These are phyloP conservation scores for Vannuccia rotundouncinata DNA, from an alignment of 2,888 invertebrate genomes.

Conservation along the genomic window DNA sequence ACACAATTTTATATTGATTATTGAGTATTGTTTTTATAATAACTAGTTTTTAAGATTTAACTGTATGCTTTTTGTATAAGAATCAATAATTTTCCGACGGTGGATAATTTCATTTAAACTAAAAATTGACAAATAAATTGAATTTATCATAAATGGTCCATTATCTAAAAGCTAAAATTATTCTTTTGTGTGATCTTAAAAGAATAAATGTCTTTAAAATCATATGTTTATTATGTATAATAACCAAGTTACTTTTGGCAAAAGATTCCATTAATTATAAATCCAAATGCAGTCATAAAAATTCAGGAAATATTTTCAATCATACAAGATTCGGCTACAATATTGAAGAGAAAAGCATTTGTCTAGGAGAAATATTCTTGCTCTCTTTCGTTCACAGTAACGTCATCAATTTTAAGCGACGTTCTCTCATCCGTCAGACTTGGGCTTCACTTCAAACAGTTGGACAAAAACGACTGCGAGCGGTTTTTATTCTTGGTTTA, in stretches of 20 bases:
- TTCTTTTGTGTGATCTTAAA: too few species aligned
- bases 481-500: constrained; percentile 34
- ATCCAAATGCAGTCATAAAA: background rate
- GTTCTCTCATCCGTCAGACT: constrained; percentile 31
- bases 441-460: constrained; percentile 37
- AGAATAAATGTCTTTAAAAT: too few species aligned
- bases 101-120: background rate
- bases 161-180: too few species aligned
- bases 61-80: background rate
- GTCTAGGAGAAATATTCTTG: constrained; percentile 32
- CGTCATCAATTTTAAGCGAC: constrained; percentile 31
- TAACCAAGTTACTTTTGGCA: too few species aligned
- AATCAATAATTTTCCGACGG: background rate
- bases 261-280: too few species aligned
- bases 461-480: background rate
- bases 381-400: constrained; percentile 33
- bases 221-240: too few species aligned
- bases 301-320: constrained; percentile 3
- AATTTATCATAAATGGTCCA: too few species aligned
- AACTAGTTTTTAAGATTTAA: background rate
- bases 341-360: constrained; percentile 27
- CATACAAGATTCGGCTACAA: constrained; percentile 35
- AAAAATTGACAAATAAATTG: too few species aligned
- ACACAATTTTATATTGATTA: background rate
- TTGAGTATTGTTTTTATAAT: background rate